Percentiles rank a stretch among this genome's conserved stretches.
Conservation (phyloP, 2,888 invertebrate genomes). For the Neuroscelio doddi region DNA sequence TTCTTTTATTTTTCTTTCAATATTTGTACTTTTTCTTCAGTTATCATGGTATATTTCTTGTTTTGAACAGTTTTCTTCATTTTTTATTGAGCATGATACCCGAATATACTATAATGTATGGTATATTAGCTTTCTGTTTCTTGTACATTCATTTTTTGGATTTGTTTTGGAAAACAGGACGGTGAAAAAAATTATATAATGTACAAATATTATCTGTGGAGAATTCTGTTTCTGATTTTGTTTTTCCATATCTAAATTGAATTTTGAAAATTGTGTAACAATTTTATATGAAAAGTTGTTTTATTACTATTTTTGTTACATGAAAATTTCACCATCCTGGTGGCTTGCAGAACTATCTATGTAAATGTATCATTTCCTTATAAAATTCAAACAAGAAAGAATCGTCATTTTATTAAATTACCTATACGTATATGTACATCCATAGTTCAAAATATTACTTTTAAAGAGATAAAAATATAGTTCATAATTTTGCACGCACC, state of each 20-base stretch:
- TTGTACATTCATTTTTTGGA: conserved; percentile 58
- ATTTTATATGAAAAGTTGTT: too few relatives aligned
- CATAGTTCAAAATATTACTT: conserved; percentile 70
- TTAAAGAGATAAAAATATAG: conserved; percentile 72
- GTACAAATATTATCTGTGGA: neutral
- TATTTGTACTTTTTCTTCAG: conserved; percentile 71
- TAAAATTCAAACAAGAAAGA: neutral
- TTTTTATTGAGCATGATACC: conserved; percentile 66
- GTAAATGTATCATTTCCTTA: too few relatives aligned
- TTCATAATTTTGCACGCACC: conserved; percentile 69
- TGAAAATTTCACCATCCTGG: neutral
- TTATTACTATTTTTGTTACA: too few relatives aligned
- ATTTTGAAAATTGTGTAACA: neutral
- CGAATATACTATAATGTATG: conserved; percentile 67
- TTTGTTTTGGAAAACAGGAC: conserved; percentile 37
- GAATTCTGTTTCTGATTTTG: too few relatives aligned
- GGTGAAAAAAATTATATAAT: too few relatives aligned
- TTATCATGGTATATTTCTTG: conserved; percentile 67
- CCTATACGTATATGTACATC: conserved; percentile 54
- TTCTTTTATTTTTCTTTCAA: conserved; percentile 52
- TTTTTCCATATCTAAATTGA: neutral
- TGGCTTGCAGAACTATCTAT: too few relatives aligned
- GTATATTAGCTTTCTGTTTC: conserved; percentile 56
- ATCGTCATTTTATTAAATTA: neutral
- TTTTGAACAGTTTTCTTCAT: conserved; percentile 50